phyloP scores from a whole-genome alignment of 2,888 invertebrate genomes.

The Drosophila nr. perissopoda region DNA sequence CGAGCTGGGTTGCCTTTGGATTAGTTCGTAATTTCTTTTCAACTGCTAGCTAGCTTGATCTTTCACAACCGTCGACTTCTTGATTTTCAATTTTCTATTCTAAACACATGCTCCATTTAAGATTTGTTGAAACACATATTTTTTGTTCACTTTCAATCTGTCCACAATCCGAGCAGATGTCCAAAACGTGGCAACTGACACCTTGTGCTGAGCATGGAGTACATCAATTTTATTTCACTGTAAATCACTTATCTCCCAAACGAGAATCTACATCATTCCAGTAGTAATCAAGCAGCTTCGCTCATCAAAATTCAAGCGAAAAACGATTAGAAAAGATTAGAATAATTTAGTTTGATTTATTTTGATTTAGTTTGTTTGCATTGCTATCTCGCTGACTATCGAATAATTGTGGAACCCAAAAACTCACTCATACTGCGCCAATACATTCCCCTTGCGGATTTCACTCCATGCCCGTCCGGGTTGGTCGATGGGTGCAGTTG shows the following conservation, averaged over 20 bases:
- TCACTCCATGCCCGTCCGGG: not conserved
- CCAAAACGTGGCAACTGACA: not conserved
- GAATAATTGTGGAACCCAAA: not conserved
- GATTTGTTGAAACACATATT: not conserved
- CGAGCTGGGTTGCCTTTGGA: not conserved
- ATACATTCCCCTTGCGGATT: not conserved
- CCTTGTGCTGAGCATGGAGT: not conserved
- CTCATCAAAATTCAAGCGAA: not conserved
- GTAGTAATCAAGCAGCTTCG: not conserved
- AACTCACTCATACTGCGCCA: not conserved
- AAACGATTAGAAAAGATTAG: not conserved
- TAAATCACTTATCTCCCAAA: not conserved
- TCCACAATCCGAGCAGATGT: not conserved
- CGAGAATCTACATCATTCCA: not conserved
- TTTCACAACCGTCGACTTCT: not conserved
- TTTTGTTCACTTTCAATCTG: not conserved
- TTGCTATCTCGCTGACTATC: not conserved
- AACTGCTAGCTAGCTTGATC: not conserved
- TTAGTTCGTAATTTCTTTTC: not conserved
- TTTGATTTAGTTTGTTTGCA: not conserved
- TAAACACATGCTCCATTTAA: not conserved
- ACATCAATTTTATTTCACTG: not conserved
- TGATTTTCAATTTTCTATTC: not conserved
- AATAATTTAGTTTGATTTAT: not conserved
- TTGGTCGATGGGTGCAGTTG: not conserved